Evolutionary conservation across 1,140 invertebrate species (phyloP), one percentile per base, ranked within the genome.

Genomic region (Aporrectodea caliginosa): DNA sequence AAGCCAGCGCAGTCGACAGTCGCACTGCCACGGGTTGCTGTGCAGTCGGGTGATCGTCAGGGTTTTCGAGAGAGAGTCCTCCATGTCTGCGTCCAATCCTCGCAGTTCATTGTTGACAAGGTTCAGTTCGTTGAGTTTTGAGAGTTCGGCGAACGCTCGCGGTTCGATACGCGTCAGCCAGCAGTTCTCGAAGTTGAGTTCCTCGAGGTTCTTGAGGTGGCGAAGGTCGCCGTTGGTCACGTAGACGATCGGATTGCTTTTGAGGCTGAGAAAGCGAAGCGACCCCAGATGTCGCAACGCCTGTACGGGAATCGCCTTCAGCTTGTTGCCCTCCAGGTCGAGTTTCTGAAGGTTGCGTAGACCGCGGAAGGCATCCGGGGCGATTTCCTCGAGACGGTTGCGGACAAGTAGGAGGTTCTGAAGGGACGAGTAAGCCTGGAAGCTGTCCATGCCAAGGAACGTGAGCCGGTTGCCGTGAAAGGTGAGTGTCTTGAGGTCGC

Each of bases 11-110:
- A 86, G 75, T 6, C 82, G 74, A 79, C 86, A 87, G 80, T 87
- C 85, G 75, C 86, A 87, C 35, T 82, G 71, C 86, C 86, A 87
- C 1, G 82, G 85, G 75, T 87, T 87, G 75, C 83, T 80, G 73
- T 86, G 83, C 27, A 87, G 80, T 27, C 82, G 82, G 1, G 86
- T 35, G 31, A 80, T 75, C 16, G 75, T 73, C 29, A 81, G 22
- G 1, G 31, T 75, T 27, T 31, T 58, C 22, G 71, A 32, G 35
- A 81, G 75, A 31, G 58, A 29, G 22, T 69, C 22, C 1, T 68
- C 29, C 77, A 69, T 80, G 68, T 73, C 69, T 58, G 27, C 76
- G 79, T 31, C 83, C 35, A 75, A 79, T 77, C 34, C 79, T n/a
- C 35, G 73, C 68, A 87, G 79, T 27, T 82, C 80, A 73, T 87